Evolutionary conservation across 1,140 invertebrate species (phyloP).

Genomic region (Drosophila ercepeae): DNA sequence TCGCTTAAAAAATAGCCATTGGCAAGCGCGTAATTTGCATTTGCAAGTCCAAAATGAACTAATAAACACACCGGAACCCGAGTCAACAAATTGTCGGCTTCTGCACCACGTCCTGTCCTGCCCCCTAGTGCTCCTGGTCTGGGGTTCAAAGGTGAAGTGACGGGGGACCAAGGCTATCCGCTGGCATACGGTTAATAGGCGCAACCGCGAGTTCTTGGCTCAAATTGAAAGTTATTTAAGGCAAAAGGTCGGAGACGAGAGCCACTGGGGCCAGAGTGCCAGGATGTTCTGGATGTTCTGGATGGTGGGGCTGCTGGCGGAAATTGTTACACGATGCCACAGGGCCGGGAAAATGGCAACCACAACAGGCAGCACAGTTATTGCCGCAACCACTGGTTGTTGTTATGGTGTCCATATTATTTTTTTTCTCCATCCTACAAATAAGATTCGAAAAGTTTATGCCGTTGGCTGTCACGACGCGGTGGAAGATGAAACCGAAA

Average conservation of each 20-base stretch:
- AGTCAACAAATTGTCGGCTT: slow-evolving; percentile 63
- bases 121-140: slow-evolving; percentile 1
- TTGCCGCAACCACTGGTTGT: slow-evolving; percentile 17
- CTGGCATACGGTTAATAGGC: slow-evolving; percentile 64
- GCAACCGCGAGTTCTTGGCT: slow-evolving; percentile 61
- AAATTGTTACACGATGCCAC: slow-evolving; percentile 70
- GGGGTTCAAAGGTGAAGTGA: slow-evolving; percentile 6
- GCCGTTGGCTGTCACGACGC: slow-evolving; percentile 65
- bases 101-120: slow-evolving; percentile 23
- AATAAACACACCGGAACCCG: slow-evolving; percentile 57
- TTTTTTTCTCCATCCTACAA: slow-evolving; percentile 46
- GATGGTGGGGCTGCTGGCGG: slow-evolving; percentile 48
- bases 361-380: slow-evolving; percentile 42
- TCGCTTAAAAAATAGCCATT: not conserved
- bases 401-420: slow-evolving; percentile 4
- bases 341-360: slow-evolving; percentile 41
- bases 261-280: slow-evolving; percentile 5
- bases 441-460: slow-evolving; percentile 80
- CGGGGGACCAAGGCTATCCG: slow-evolving; percentile 14
- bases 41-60: slow-evolving; percentile 51
- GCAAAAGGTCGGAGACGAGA: slow-evolving; percentile 35
- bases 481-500: slow-evolving; percentile 51
- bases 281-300: slow-evolving; percentile 11
- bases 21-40: slow-evolving; percentile 49
- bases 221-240: slow-evolving; percentile 79